A percentile compares a stretch with the other conserved stretches of the same genome.
Evolutionary conservation across 2,888 invertebrate genomes (phyloP).

Genomic region (Volucella inanis): DNA sequence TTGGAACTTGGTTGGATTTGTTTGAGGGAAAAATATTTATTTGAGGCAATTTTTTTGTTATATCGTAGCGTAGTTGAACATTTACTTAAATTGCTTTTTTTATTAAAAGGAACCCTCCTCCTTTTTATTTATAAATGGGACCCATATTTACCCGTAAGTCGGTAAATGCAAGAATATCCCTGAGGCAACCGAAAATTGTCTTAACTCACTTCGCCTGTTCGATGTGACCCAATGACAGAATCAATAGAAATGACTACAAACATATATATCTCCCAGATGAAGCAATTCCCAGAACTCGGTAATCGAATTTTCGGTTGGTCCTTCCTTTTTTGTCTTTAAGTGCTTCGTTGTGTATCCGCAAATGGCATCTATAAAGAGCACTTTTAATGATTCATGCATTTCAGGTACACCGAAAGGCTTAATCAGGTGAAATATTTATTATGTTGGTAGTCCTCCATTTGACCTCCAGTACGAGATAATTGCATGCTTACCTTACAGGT

Average conservation of each 20-base stretch:
- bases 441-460: constrained; percentile 4
- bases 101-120: too few relatives aligned
- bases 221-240: neutral
- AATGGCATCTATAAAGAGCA: constrained; percentile 27
- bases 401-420: constrained; percentile 41
- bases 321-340: neutral
- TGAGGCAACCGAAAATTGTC: too few relatives aligned
- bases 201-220: too few relatives aligned
- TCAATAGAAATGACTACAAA: constrained; percentile 3
- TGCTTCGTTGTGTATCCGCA: neutral
- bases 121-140: too few relatives aligned
- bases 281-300: constrained; percentile 30
- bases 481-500: constrained; percentile 1
- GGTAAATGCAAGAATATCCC: too few relatives aligned
- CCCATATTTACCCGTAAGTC: too few relatives aligned
- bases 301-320: neutral
- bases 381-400: constrained; percentile 35
- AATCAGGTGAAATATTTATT: constrained; percentile 46
- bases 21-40: too few relatives aligned
- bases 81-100: too few relatives aligned
- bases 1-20: too few relatives aligned
- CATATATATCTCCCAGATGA: neutral
- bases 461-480: constrained; percentile 26
- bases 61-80: too few relatives aligned
- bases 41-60: too few relatives aligned